phyloP scores from a whole-genome alignment of 2,888 invertebrate genomes.

The Nudaria mundana region DNA sequence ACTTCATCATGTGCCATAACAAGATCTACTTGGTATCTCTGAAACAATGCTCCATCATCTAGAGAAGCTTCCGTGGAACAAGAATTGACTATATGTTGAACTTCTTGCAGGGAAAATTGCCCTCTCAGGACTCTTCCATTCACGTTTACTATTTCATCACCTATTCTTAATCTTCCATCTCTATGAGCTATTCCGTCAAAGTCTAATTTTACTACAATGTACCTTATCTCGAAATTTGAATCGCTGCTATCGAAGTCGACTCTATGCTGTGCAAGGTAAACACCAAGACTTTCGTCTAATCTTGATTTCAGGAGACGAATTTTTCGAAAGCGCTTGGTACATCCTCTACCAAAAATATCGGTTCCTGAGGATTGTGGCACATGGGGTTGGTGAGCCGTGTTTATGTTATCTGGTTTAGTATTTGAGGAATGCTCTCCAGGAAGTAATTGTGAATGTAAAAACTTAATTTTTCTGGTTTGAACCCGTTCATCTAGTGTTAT shows the following conservation, averaged over 20 bases:
- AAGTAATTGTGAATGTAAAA: constrained; percentile 69
- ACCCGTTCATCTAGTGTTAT: constrained; percentile 74
- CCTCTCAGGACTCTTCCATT: constrained; percentile 91
- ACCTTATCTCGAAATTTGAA: constrained; percentile 81
- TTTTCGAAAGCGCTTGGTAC: constrained; percentile 82
- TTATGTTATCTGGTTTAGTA: constrained; percentile 48
- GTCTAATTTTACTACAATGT: constrained; percentile 84
- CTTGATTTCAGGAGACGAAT: constrained; percentile 85
- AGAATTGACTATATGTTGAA: constrained; percentile 80
- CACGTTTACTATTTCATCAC: constrained; percentile 94
- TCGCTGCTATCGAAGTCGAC: constrained; percentile 74
- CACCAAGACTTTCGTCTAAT: constrained; percentile 85
- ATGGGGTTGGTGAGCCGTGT: constrained; percentile 54
- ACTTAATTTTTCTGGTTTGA: constrained; percentile 74
- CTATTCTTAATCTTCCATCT: constrained; percentile 90
- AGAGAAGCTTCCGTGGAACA: constrained; percentile 71
- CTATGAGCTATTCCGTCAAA: constrained; percentile 86
- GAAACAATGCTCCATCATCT: constrained; percentile 62
- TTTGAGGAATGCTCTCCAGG: constrained; percentile 58
- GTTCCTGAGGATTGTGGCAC: constrained; percentile 51
- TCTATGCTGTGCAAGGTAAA: constrained; percentile 85
- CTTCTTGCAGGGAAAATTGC: constrained; percentile 84
- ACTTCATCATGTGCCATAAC: constrained; percentile 85
- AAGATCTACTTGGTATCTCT: constrained; percentile 80
- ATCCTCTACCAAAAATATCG: constrained; percentile 78